Evolutionary conservation across 2,888 invertebrate species (phyloP), one percentile per base, ranked within the genome.

Genomic region (Laothoe populi): DNA sequence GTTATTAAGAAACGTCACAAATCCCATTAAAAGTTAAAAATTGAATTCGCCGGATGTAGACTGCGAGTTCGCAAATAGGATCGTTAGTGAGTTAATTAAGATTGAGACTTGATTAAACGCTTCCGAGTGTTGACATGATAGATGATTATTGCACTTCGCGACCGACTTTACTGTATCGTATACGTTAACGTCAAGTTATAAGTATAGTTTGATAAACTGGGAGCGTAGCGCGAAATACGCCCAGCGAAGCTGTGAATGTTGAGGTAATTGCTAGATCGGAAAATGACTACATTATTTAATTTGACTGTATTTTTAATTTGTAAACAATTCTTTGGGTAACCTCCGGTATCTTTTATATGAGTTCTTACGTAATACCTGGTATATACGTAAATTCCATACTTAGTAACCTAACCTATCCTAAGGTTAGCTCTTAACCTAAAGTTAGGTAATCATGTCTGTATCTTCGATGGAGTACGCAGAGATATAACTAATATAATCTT

Each of bases 71-170:
- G 77, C 78, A 83, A 86, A 83, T 84, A 75, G 79, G 80, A 79
- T 81, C 78, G 79, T 83, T 82, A 83, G 82, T 75, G 74, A 82
- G 79, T 87, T 89, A 87, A 89, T 89, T 89, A 87, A 87, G 87
- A 88, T 87, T 72, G 75, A 77, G 78, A 75, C 71, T 81, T 87
- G 87, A 89, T 89, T 88, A 88, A 87, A 83, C 79, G 83, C 74
- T 86, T 82, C 80, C 81, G 78, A 73, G 71, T 75, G 72, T 70
- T 74, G 64, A 63, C 74, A 79, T 88, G 86, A 87, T 85, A 82
- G 82, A 88, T 87, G 84, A 78, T 82, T 79, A 83, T 81, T 80
- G 74, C 79, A 69, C 70, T 70, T 67, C 70, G 72, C 68, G 24
- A 62, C 64, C 49, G 63, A 71, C 64, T 70, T 62, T 38, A 31